Conservation (phyloP, 2,888 invertebrate species). For the Chaetoderma sp. region DNA sequence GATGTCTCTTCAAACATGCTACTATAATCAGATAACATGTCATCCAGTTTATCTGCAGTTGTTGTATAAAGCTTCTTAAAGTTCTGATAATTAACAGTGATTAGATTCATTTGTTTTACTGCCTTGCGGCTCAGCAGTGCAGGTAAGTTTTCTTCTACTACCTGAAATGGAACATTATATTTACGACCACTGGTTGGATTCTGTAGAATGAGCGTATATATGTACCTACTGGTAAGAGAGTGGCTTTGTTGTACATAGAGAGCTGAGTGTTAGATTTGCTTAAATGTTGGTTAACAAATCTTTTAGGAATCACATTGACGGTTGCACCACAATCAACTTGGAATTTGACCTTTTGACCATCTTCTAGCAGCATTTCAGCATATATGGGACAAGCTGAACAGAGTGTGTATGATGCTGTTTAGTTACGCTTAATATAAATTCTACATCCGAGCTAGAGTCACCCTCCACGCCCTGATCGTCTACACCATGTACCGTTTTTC, state of each 20-base stretch:
- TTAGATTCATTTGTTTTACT: neutral
- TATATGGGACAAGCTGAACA: neutral
- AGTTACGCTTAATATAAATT: no score
- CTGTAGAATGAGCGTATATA: neutral
- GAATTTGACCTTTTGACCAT: neutral
- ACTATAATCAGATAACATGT: neutral
- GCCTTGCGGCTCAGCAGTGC: neutral
- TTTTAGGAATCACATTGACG: conserved; percentile 2
- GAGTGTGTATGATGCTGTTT: no score
- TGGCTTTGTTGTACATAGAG: neutral
- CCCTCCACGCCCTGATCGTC: no score
- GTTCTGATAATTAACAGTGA: conserved; percentile 9
- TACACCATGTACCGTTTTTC: no score
- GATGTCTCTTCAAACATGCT: conserved; percentile 1
- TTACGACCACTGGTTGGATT: neutral
- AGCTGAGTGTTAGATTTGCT: neutral
- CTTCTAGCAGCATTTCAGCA: conserved; percentile 3
- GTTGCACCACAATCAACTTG: conserved; percentile 13
- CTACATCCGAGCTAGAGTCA: no score
- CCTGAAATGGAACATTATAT: neutral
- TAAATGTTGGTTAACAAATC: neutral
- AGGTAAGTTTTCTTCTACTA: conserved; percentile 1
- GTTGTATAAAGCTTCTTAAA: neutral
- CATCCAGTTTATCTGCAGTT: neutral
- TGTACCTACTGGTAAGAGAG: neutral